Evolutionary conservation across 2,797 vertebrate species (phyloP).

Genomic region (Podarcis lilfordi): DNA sequence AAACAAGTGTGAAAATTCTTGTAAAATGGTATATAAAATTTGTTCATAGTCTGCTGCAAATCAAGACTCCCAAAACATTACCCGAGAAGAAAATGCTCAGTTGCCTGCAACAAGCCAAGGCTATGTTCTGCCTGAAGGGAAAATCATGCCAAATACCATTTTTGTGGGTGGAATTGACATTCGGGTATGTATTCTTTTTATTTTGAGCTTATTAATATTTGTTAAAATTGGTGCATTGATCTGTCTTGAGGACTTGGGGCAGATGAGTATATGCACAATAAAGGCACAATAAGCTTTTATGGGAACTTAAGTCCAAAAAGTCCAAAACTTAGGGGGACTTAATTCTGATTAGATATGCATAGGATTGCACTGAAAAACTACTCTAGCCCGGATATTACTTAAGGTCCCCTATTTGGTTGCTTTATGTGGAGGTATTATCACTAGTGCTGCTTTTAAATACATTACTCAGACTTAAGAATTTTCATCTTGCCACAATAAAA

Average conservation of each 20-base stretch:
- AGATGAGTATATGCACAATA: not conserved
- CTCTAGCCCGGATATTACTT: not conserved
- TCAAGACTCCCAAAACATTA: slow-evolving; percentile 75
- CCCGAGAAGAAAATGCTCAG: slow-evolving; percentile 68
- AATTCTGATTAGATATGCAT: not conserved
- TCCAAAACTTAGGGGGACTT: not conserved
- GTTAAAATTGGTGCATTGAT: not conserved
- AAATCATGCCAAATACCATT: slow-evolving; percentile 91
- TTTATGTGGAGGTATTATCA: not conserved
- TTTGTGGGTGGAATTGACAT: slow-evolving; percentile 96
- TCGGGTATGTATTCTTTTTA: slow-evolving; percentile 80
- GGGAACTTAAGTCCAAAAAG: not conserved
- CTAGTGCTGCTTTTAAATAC: not conserved
- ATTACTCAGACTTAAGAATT: not conserved
- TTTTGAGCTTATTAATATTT: not conserved
- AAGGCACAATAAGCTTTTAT: not conserved
- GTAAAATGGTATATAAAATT: not conserved
- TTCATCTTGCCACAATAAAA: not conserved
- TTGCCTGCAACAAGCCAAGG: slow-evolving; percentile 84
- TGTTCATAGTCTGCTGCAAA: slow-evolving; percentile 73
- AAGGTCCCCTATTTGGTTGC: not conserved
- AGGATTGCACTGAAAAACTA: not conserved
- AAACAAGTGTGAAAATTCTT: fast-evolving
- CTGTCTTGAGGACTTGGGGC: not conserved
- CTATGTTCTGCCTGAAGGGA: slow-evolving; percentile 93